Evolutionary conservation across 2,113 vertebrate species (phyloP).

Genomic region (Pagrus major): DNA sequence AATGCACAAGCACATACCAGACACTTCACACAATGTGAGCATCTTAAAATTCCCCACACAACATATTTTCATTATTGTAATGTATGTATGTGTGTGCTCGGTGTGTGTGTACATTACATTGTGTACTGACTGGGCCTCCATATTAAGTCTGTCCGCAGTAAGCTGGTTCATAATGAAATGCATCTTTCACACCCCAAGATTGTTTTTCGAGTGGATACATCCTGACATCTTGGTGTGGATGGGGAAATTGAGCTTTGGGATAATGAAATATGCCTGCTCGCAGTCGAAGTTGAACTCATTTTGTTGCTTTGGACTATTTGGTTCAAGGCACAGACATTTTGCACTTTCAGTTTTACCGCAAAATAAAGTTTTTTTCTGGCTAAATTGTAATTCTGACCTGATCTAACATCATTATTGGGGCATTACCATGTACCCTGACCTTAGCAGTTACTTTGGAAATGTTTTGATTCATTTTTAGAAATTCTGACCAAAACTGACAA

Average conservation of each 20-base stretch:
- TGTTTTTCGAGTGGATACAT: not conserved
- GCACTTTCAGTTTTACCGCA: not conserved
- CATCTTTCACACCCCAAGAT: not conserved
- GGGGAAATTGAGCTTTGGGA: not conserved
- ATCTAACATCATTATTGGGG: not conserved
- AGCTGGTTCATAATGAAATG: not conserved
- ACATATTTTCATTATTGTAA: not conserved
- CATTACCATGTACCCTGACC: not conserved
- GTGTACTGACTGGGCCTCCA: not conserved
- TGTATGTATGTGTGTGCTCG: not conserved
- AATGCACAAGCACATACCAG: not conserved
- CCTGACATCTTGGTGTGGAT: not conserved
- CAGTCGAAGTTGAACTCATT: too few species aligned
- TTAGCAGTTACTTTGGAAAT: not conserved
- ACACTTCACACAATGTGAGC: not conserved
- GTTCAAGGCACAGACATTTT: not conserved
- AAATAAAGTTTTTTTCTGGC: not conserved
- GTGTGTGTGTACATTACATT: not conserved
- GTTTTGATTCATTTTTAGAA: too few species aligned
- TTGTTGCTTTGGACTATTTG: not conserved
- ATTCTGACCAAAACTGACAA: not conserved
- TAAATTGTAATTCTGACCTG: not conserved
- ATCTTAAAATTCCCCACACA: conserved; percentile 26
- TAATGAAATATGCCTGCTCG: too few species aligned
- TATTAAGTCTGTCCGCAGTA: not conserved